phyloP scores from a whole-genome alignment of 2,113 vertebrate genomes.

The Mus pahari region DNA sequence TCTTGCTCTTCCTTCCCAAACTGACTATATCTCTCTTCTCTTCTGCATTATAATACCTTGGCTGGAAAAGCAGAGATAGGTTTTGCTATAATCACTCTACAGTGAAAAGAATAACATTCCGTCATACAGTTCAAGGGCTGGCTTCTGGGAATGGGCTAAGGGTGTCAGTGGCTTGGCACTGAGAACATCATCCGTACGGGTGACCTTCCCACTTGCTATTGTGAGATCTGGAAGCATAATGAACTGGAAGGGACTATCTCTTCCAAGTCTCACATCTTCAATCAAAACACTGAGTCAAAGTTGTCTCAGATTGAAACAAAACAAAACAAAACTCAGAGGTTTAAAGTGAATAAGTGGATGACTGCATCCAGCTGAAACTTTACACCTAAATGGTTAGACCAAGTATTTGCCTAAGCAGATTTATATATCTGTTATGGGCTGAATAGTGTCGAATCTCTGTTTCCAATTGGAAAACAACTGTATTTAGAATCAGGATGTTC shows the following conservation, averaged over 20 bases:
- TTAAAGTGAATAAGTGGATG: conserved; percentile 8
- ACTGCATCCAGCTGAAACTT: background rate
- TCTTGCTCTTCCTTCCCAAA: background rate
- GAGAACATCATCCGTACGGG: background rate
- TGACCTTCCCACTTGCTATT: conserved; percentile 1
- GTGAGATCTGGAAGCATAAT: background rate
- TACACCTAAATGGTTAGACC: background rate
- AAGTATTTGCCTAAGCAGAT: background rate
- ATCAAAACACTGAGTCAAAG: background rate
- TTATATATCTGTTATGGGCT: background rate
- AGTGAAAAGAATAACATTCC: background rate
- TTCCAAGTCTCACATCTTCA: background rate
- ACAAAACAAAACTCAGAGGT: background rate
- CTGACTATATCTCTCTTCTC: background rate
- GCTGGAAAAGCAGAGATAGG: background rate
- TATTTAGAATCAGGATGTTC: background rate
- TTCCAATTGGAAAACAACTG: background rate
- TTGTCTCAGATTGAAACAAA: background rate
- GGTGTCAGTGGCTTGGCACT: background rate
- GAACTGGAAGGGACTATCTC: background rate
- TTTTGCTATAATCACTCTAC: background rate
- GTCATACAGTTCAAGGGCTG: conserved; percentile 20
- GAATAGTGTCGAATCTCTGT: background rate
- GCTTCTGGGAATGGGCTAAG: background rate
- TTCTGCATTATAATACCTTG: background rate